Conservation (phyloP, 1,140 invertebrate species). For the Magallana ariakensis region DNA sequence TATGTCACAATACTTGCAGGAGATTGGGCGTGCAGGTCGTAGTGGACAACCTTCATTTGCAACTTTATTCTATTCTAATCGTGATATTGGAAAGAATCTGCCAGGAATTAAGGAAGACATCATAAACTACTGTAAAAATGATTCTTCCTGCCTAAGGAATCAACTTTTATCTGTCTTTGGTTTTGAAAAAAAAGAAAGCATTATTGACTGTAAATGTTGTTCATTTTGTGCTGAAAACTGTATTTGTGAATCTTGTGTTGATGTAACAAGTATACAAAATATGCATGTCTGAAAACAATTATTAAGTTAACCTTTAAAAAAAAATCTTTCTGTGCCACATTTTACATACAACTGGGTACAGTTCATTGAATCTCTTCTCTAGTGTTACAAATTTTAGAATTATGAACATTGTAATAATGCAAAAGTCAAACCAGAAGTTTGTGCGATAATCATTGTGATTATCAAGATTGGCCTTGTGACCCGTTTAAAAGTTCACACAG, state of each 20-base stretch:
- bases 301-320: background rate
- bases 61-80: conserved; percentile 22
- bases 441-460: too few relatives aligned
- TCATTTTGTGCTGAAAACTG: conserved; percentile 40
- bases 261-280: conserved; percentile 27
- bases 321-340: conserved; percentile 30
- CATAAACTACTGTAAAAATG: conserved; percentile 46
- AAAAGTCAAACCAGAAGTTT: too few relatives aligned
- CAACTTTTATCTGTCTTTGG: conserved; percentile 38
- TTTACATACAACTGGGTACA: conserved; percentile 42
- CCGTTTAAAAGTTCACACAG: too few relatives aligned
- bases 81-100: conserved; percentile 36
- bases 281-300: conserved; percentile 4
- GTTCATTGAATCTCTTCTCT: conserved; percentile 42
- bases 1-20: conserved; percentile 47
- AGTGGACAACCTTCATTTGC: conserved; percentile 42
- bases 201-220: conserved; percentile 41
- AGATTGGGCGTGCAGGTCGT: conserved; percentile 48
- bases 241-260: conserved; percentile 19
- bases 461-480: too few relatives aligned
- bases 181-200: conserved; percentile 28
- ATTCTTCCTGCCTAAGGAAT: conserved; percentile 16
- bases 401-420: background rate
- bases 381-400: background rate
- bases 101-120: conserved; percentile 40